phyloP scores from a whole-genome alignment of 2,888 invertebrate species.

The Cephus spinipes region DNA sequence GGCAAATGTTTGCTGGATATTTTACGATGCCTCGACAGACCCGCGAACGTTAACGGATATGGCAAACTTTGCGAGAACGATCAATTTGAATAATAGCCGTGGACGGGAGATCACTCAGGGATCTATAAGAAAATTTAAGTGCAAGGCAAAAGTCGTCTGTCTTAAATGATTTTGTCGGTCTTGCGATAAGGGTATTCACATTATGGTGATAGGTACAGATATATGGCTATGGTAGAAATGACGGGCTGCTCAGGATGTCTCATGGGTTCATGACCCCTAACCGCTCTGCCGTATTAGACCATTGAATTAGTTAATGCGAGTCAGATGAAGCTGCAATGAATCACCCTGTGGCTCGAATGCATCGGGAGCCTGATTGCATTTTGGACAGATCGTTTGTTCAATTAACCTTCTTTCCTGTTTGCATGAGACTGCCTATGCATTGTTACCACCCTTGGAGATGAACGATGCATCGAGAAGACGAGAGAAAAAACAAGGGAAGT shows the following conservation, averaged over 20 bases:
- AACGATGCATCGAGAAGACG: slow-evolving; percentile 16
- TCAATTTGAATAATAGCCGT: too few species aligned
- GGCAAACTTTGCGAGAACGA: too few species aligned
- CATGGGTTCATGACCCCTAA: slow-evolving; percentile 55
- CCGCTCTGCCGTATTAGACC: slow-evolving; percentile 38
- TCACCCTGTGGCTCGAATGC: slow-evolving; percentile 42
- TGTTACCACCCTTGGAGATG: neutral
- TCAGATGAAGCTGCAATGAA: slow-evolving; percentile 46
- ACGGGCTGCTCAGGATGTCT: slow-evolving; percentile 32
- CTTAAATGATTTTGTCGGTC: too few species aligned
- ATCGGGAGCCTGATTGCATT: slow-evolving; percentile 45
- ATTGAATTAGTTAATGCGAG: slow-evolving; percentile 57
- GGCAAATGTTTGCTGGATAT: too few species aligned
- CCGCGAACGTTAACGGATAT: too few species aligned
- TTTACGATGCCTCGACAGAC: too few species aligned
- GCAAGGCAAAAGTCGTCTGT: too few species aligned
- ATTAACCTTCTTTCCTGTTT: slow-evolving; percentile 50
- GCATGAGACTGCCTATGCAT: neutral
- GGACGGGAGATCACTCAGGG: too few species aligned
- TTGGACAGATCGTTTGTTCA: slow-evolving; percentile 50
- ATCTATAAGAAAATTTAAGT: too few species aligned
- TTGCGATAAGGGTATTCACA: too few species aligned
- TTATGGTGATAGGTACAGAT: too few species aligned
- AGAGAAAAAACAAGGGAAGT: neutral
- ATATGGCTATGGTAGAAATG: too few species aligned